Conservation (phyloP, 2,888 invertebrate genomes). For the Crossocerus cetratus region DNA sequence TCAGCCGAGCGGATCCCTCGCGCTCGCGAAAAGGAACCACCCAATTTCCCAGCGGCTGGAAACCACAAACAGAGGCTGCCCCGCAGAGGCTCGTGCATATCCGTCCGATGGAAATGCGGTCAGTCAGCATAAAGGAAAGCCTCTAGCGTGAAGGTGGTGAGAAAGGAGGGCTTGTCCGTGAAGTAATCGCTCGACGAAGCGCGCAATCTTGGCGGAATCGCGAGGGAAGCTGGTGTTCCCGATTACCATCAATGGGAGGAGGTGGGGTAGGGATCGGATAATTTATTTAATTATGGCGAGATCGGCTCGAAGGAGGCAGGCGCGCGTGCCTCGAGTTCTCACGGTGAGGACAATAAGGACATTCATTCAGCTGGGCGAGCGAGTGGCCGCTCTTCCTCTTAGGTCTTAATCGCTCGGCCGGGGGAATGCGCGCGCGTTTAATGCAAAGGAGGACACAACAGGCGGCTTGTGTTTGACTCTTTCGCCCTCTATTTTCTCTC, state of each 20-base stretch:
- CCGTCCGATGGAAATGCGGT: too few species aligned
- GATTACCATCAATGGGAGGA: not conserved
- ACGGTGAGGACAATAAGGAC: constrained; percentile 71
- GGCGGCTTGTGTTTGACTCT: constrained; percentile 52
- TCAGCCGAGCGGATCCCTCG: not conserved
- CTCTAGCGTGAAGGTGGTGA: not conserved
- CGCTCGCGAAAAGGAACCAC: not conserved
- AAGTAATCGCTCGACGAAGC: not conserved
- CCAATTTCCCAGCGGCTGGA: not conserved
- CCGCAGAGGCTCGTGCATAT: too few species aligned
- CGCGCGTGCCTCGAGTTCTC: constrained; percentile 69
- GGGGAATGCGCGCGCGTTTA: constrained; percentile 62
- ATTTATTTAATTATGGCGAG: constrained; percentile 69
- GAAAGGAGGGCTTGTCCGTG: not conserved
- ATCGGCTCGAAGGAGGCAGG: constrained; percentile 48
- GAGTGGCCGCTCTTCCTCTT: constrained; percentile 52
- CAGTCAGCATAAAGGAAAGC: too few species aligned
- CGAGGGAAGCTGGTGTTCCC: not conserved
- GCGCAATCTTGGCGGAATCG: too few species aligned
- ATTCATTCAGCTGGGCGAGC: constrained; percentile 65
- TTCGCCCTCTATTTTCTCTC: constrained; percentile 48
- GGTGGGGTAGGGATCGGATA: constrained; percentile 20
- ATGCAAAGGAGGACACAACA: constrained; percentile 60
- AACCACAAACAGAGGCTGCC: not conserved
- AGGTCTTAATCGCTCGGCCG: constrained; percentile 68